Evolutionary conservation across 2,113 vertebrate species (phyloP).

Genomic region (Pelusios castaneus): DNA sequence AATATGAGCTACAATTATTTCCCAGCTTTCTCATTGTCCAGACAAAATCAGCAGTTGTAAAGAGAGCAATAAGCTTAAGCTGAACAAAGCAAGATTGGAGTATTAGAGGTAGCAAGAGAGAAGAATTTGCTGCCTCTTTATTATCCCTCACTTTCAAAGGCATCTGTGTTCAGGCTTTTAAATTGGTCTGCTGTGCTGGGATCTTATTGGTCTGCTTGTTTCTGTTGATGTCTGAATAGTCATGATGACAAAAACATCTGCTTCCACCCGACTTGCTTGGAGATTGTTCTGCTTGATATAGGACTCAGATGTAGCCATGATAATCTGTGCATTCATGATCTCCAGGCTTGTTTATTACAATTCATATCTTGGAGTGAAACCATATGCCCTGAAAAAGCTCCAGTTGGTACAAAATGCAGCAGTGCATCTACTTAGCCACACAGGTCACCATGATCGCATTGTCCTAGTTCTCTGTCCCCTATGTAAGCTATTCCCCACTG

Average conservation of each 20-base stretch:
- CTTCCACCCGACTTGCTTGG: not conserved
- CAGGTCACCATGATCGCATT: not conserved
- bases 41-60: too few relatives aligned
- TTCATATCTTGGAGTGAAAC: not conserved
- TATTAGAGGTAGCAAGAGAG: too few relatives aligned
- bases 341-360: not conserved
- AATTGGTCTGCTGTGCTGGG: conserved; percentile 30
- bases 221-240: conserved; percentile 44
- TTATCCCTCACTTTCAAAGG: conserved; percentile 48
- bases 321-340: conserved; percentile 7
- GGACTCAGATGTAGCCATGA: not conserved
- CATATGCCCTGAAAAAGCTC: not conserved
- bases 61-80: too few relatives aligned
- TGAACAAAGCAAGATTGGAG: too few relatives aligned
- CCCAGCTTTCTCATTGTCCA: too few relatives aligned
- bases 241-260: conserved; percentile 51
- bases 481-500: not conserved
- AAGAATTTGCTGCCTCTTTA: conserved; percentile 9
- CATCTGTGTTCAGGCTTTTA: conserved; percentile 52
- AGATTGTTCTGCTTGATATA: not conserved
- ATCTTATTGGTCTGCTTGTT: conserved; percentile 11
- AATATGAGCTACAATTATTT: too few relatives aligned
- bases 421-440: not conserved
- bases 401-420: not conserved
- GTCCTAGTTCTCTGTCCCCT: not conserved